Conservation (phyloP, 2,888 invertebrate species). For the Amblyteles armatorius region DNA sequence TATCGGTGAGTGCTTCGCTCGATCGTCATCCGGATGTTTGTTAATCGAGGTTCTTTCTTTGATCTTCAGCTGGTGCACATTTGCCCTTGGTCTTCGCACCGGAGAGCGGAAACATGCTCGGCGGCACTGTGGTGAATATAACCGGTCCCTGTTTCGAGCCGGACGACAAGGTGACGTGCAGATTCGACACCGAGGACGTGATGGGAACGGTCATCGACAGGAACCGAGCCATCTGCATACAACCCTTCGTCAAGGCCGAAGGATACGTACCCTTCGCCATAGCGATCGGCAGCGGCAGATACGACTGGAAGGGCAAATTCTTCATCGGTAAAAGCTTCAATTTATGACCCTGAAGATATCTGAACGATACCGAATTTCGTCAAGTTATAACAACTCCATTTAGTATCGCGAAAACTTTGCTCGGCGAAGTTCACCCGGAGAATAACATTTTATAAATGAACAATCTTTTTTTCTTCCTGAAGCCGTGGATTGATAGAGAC, state of each 20-base stretch:
- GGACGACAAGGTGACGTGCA: slow-evolving; percentile 91
- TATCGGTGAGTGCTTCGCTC: slow-evolving; percentile 87
- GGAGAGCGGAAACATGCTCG: slow-evolving; percentile 98
- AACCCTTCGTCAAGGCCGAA: slow-evolving; percentile 94
- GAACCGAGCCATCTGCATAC: slow-evolving; percentile 95
- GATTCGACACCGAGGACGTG: slow-evolving; percentile 93
- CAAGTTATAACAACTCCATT: no score
- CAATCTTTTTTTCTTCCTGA: no score
- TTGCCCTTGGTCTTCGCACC: slow-evolving; percentile 95
- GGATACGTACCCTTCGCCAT: slow-evolving; percentile 95
- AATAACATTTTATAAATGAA: no score
- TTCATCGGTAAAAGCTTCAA: slow-evolving; percentile 91
- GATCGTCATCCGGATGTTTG: not conserved
- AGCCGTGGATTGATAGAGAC: no score
- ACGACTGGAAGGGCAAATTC: slow-evolving; percentile 95
- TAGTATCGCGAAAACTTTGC: no score
- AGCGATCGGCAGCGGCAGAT: slow-evolving; percentile 92
- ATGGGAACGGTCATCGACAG: slow-evolving; percentile 91
- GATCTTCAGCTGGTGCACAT: slow-evolving; percentile 90
- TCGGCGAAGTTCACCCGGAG: no score
- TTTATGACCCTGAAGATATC: not conserved
- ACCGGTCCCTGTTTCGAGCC: slow-evolving; percentile 97
- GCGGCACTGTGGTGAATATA: slow-evolving; percentile 97
- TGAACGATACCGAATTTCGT: no score
- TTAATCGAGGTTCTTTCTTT: not conserved